Evolutionary conservation across 2,888 invertebrate genomes (phyloP).

Genomic region (Heliconius hortense): DNA sequence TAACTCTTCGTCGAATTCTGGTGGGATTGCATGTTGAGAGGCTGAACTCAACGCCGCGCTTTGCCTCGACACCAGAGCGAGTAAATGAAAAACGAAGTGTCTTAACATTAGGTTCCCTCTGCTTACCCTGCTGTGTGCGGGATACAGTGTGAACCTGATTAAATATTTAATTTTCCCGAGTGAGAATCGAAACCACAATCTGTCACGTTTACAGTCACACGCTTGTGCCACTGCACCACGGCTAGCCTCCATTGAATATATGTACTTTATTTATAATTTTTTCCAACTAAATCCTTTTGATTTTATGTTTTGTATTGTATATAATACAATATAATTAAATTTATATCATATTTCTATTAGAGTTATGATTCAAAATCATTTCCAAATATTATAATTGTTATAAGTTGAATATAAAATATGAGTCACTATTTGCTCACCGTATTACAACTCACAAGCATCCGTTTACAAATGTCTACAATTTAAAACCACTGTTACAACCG

Average conservation of each 20-base stretch:
- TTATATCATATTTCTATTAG: not conserved
- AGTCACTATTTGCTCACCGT: constrained; percentile 45
- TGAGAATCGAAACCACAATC: not conserved
- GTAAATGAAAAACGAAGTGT: no score
- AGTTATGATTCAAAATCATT: not conserved
- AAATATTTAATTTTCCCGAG: not conserved
- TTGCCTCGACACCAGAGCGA: not conserved
- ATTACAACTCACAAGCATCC: constrained; percentile 26
- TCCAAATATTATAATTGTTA: constrained; percentile 1
- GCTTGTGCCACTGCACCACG: not conserved
- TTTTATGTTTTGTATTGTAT: not conserved
- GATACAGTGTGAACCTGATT: no score
- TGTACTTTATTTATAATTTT: not conserved
- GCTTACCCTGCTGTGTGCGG: no score
- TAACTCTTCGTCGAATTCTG: not conserved
- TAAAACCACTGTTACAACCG: constrained; percentile 1
- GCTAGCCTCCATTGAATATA: not conserved
- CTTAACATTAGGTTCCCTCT: no score
- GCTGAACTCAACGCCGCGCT: no score
- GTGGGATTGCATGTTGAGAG: no score
- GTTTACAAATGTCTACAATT: constrained; percentile 37
- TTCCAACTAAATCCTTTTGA: not conserved
- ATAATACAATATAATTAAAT: not conserved
- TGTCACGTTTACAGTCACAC: not conserved
- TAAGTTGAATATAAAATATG: constrained; percentile 44